Evolutionary conservation across 2,797 vertebrate genomes (phyloP).

Genomic region (Propithecus perrieri): DNA sequence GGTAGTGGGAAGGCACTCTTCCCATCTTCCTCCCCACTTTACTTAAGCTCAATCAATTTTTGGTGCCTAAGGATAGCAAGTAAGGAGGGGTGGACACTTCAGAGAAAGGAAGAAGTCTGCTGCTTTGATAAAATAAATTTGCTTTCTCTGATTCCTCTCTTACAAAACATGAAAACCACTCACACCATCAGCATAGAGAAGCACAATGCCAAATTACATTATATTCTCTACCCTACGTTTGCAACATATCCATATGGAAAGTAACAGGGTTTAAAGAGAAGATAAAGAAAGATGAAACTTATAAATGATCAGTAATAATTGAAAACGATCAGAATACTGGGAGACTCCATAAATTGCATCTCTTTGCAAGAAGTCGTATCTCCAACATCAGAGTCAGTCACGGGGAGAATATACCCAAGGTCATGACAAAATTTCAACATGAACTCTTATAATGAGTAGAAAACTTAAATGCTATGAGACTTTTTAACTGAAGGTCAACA

Average conservation of each 20-base stretch:
- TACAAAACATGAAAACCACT: not conserved
- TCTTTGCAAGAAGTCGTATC: not conserved
- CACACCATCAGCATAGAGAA: not conserved
- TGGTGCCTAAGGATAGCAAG: too few relatives aligned
- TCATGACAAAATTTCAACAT: not conserved
- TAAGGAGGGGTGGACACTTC: not conserved
- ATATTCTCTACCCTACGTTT: not conserved
- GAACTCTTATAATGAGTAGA: not conserved
- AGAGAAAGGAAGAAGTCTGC: not conserved
- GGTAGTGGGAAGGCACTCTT: not conserved
- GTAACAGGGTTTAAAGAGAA: not conserved
- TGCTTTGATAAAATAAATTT: not conserved
- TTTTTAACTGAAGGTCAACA: slow-evolving; percentile 18
- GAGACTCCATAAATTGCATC: not conserved
- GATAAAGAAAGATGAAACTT: not conserved
- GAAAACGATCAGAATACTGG: not conserved
- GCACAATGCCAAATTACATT: not conserved
- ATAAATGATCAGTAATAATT: not conserved
- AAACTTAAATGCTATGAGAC: not conserved
- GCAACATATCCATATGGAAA: not conserved
- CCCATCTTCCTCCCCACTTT: not conserved
- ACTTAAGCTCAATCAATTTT: not conserved
- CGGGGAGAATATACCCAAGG: not conserved
- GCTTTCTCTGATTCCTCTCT: not conserved
- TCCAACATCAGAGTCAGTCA: not conserved